Base-by-base conservation (phyloP, 2,888 invertebrate genomes). In the Lumbricus terrestris region DNA sequence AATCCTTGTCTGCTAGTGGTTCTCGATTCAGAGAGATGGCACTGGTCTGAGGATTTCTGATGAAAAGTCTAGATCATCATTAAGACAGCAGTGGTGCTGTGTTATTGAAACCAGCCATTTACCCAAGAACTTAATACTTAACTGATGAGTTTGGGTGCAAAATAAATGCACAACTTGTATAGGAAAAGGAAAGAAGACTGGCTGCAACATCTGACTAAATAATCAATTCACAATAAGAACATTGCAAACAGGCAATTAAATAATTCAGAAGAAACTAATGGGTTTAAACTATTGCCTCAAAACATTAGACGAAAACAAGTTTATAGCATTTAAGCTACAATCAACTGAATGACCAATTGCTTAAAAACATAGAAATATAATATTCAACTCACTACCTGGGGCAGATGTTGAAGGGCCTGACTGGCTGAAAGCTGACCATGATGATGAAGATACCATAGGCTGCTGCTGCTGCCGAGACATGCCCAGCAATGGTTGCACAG, bases 21-120 rank as follows among this genome's bases (percentile, higher is more conserved):
- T 85, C 85, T 37, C n/a, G 85, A 37, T 37, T 34, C 85, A 85
- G n/a, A 69, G 69, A 69, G 29, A 11, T 29, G 29, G n/a, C 69
- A n/a, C 29, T 69, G 34, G 34, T 85, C 20, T 85, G 85, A 85
- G 85, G 85, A 85, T 85, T 85, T 33, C 85, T 34, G 85, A 69
- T n/a, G 69, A 34, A 85, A 34, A 85, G 34, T 85, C 34, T 85
- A 85, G 85, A 37, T 85, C 69, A 37, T 35, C 85, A 85, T 37
- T 85, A 85, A 20, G 85, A 85, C 85, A 85, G 85, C 85, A 85
- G 85, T 18, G 20, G 35, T 85, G 85, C 85, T 85, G 85, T 85
- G 85, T 34, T 85, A 85, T 34, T 85, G n/a, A 85, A 85, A 15
- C 85, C 35, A 85, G 34, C 85, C 33, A 85, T 35, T 85, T 37